Base-by-base conservation (phyloP, 2,888 invertebrate genomes). In the Parapristionchus giblindavisi region DNA sequence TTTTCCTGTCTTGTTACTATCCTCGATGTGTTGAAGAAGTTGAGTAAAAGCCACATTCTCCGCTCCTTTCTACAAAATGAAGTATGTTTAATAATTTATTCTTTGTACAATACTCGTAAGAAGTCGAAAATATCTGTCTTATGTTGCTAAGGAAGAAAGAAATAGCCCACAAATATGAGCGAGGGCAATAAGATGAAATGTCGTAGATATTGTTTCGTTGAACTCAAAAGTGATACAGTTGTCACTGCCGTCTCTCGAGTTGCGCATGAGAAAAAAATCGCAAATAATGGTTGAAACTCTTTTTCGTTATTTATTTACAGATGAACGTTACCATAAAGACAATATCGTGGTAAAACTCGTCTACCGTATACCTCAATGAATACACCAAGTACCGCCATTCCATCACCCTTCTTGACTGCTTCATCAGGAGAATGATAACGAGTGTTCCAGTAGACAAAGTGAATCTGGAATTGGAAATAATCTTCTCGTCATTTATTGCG, bases 391-490 rank as follows among this genome's bases (percentile, higher is more conserved):
- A 87, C 87, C 11, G 85, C 84, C 40, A 86, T 34, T 32, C 87
- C 87, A 65, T 87, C 86, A 27, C 74, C 76, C 61, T 84, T 76
- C 51, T 83, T 79, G 40, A 80, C 29, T 2, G 87, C 85, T 66
- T 84, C 82, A 32, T 82, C 78, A 61, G 82, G 78, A 4, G 79
- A 80, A 6, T 76, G 77, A 66, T 86, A 85, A 17, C 76, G 79
- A n/a, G 80, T 82, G 79, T 85, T 85, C 81, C 82, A 85, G 77
- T 85, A 85, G 27, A 87, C 87, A 68, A 85, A 83, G 65, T 87
- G 87, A 54, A 87, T 80, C 84, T 84, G 73, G 56, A 73, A 73
- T n/a, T n/a, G n/a, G n/a, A n/a, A n/a, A n/a, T n/a, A n/a, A n/a
- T n/a, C n/a, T n/a, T n/a, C n/a, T n/a, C n/a, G n/a, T n/a, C n/a